Conservation (phyloP, 2,113 vertebrate genomes). For the Stegostoma tigrinum region DNA sequence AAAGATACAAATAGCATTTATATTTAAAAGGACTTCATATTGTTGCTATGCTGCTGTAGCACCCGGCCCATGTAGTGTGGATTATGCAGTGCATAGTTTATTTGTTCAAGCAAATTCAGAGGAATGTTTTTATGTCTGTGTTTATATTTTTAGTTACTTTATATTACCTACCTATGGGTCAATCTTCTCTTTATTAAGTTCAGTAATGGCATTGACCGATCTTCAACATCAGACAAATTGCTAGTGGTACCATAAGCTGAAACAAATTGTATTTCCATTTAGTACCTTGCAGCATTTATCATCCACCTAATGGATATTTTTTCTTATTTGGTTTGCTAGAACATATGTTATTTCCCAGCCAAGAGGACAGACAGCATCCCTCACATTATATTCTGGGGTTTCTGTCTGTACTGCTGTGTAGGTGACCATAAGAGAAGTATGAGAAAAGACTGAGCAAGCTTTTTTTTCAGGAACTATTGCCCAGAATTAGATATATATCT, state of each 20-base stretch:
- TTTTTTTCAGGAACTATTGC: not conserved
- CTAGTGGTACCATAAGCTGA: not conserved
- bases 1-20: no score
- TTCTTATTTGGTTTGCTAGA: not conserved
- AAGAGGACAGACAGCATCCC: not conserved
- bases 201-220: not conserved
- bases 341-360: not conserved
- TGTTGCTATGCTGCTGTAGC: not conserved
- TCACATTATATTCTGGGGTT: not conserved
- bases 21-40: not conserved
- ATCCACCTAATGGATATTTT: not conserved
- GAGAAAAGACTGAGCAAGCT: not conserved
- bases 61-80: not conserved
- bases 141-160: not conserved
- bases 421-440: not conserved
- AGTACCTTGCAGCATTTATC: not conserved
- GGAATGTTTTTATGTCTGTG: not conserved
- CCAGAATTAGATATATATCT: not conserved
- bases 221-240: not conserved
- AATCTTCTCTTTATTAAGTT: not conserved
- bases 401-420: not conserved
- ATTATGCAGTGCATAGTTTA: not conserved
- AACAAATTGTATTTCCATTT: conserved; percentile 17
- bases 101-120: not conserved
- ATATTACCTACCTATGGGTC: not conserved